Conservation (phyloP, 2,113 vertebrate genomes). For the Dinomys branickii region DNA sequence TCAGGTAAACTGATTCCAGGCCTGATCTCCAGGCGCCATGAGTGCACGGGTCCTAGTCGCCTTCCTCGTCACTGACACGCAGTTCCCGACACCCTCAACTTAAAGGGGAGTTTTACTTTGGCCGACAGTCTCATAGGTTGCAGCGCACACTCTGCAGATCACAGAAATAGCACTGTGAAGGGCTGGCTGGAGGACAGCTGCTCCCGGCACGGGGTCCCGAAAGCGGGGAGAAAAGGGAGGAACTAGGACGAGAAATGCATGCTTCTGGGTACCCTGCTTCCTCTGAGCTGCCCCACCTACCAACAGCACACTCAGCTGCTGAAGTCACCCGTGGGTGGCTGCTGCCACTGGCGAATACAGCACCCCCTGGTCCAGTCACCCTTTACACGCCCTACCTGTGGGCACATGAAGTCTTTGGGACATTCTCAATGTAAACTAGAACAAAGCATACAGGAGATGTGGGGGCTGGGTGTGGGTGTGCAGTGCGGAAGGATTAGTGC, state of each 20-base stretch:
- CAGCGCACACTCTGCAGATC: not conserved
- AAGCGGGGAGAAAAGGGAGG: not conserved
- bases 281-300: not conserved
- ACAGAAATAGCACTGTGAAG: not conserved
- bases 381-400: not conserved
- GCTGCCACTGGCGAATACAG: not conserved
- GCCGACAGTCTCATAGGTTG: not conserved
- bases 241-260: not conserved
- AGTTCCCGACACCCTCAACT: not conserved
- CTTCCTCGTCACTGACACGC: not conserved
- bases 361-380: not conserved
- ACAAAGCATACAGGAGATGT: not conserved
- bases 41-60: not conserved
- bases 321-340: not conserved
- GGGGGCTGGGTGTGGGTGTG: too few relatives aligned
- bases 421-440: not conserved
- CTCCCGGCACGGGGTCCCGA: too few relatives aligned
- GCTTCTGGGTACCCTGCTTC: not conserved
- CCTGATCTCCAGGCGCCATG: not conserved
- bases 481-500: rapidly evolving
- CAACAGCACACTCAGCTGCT: not conserved
- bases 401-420: not conserved
- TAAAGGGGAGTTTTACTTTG: not conserved
- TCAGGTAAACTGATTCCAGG: not conserved
- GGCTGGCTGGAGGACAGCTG: not conserved